Evolutionary conservation across 2,797 vertebrate species (phyloP).

Genomic region (Serranus cabrilla): DNA sequence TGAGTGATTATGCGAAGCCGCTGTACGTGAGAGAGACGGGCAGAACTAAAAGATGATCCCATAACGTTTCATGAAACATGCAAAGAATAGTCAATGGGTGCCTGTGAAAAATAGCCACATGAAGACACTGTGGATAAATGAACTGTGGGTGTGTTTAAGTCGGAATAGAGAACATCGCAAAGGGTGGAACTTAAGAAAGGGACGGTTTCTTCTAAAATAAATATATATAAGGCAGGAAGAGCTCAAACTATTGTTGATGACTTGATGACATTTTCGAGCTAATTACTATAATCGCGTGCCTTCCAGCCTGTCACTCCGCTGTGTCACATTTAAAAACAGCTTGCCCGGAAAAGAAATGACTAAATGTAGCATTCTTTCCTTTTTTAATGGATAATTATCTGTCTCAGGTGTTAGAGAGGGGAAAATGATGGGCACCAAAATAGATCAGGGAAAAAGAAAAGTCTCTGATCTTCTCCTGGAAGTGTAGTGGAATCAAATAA

Average conservation of each 20-base stretch:
- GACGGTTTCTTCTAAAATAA: constrained; percentile 34
- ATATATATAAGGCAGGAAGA: constrained; percentile 16
- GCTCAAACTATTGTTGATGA: constrained; percentile 33
- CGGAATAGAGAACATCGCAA: constrained; percentile 32
- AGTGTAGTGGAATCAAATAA: constrained; percentile 77
- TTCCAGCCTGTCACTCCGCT: constrained; percentile 61
- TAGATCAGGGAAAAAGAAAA: constrained; percentile 80
- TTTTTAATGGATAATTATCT: constrained; percentile 83
- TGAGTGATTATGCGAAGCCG: constrained; percentile 75
- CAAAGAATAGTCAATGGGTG: constrained; percentile 62
- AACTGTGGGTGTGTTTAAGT: constrained; percentile 38
- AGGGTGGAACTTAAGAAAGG: constrained; percentile 32
- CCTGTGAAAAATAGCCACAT: constrained; percentile 65
- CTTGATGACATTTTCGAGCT: constrained; percentile 49
- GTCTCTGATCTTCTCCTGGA: constrained; percentile 81
- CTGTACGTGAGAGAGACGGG: constrained; percentile 55
- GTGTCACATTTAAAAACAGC: constrained; percentile 70
- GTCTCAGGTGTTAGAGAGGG: constrained; percentile 76
- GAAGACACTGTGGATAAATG: constrained; percentile 64
- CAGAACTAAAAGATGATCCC: constrained; percentile 75
- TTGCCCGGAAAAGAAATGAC: constrained; percentile 49
- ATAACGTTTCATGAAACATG: constrained; percentile 79
- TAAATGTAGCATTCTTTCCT: constrained; percentile 58
- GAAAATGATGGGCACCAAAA: constrained; percentile 83
- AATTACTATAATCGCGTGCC: constrained; percentile 60